phyloP scores from a whole-genome alignment of 2,888 invertebrate genomes.

The Erebia palarica region DNA sequence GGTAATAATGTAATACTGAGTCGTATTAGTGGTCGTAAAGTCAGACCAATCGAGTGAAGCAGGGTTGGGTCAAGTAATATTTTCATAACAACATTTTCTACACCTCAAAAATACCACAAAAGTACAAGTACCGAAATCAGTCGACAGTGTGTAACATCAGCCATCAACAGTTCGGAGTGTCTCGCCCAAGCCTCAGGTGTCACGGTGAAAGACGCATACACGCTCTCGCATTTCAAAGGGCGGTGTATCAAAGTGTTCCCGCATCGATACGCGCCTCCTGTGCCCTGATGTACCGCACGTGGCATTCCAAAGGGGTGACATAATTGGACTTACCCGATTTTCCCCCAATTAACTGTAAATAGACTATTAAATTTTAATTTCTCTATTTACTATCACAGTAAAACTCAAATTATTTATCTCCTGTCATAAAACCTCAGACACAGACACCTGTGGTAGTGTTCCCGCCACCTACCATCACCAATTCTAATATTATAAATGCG shows the following conservation, averaged over 20 bases:
- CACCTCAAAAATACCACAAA: too few species aligned
- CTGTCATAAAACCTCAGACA: not conserved
- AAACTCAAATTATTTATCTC: not conserved
- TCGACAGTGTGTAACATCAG: conserved; percentile 45
- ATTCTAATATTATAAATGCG: too few species aligned
- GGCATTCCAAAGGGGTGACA: conserved; percentile 45
- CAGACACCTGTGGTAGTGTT: too few species aligned
- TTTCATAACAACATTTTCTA: too few species aligned
- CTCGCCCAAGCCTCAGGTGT: conserved; percentile 52
- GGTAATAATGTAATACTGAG: too few species aligned
- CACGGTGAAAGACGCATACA: conserved; percentile 50
- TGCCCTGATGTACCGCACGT: conserved; percentile 46
- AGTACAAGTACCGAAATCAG: conserved; percentile 3
- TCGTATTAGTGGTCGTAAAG: too few species aligned
- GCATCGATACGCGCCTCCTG: conserved; percentile 40
- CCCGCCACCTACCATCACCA: too few species aligned
- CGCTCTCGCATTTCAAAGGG: conserved; percentile 48
- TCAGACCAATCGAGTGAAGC: too few species aligned
- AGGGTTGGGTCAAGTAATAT: too few species aligned
- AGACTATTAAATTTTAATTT: conserved; percentile 36
- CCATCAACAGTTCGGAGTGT: conserved; percentile 40
- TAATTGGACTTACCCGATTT: conserved; percentile 43
- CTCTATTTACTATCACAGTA: not conserved
- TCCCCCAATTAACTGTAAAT: conserved; percentile 42
- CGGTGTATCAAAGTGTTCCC: conserved; percentile 48